These are phyloP conservation scores for Cheilosia grossa DNA, from an alignment of 2,888 invertebrate species.

Conservation along the genomic window DNA sequence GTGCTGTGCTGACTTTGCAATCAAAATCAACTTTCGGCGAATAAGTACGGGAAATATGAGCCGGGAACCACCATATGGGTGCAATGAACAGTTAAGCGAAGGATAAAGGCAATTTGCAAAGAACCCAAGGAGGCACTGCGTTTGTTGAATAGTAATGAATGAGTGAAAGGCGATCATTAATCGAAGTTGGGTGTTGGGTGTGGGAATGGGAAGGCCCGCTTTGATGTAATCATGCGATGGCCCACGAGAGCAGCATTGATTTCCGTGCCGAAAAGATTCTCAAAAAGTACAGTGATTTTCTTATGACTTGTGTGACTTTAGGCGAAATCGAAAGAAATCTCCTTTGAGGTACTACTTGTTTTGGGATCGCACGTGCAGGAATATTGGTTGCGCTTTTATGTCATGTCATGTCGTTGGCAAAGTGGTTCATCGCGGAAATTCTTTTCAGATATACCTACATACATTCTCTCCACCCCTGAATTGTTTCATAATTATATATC, in stretches of 20 bases:
- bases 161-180: conserved; percentile 7
- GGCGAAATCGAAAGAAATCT: no score
- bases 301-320: no score
- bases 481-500: no score
- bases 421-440: no score
- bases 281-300: no score
- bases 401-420: no score
- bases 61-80: conserved; percentile 39
- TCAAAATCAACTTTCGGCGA: conserved; percentile 30
- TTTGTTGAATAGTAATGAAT: conserved; percentile 16
- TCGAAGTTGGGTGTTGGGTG: background rate
- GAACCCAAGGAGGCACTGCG: background rate
- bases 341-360: no score
- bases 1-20: conserved; percentile 18
- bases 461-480: no score
- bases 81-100: conserved; percentile 52
- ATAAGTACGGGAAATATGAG: background rate
- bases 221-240: background rate
- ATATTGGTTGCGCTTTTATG: no score
- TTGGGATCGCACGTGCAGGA: no score
- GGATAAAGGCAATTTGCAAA: conserved; percentile 4
- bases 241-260: background rate
- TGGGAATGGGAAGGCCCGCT: background rate
- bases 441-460: no score
- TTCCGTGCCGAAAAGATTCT: no score